These are phyloP conservation scores for Mylabris phalerata DNA, from an alignment of 1,140 invertebrate genomes.

Conservation along the genomic window DNA sequence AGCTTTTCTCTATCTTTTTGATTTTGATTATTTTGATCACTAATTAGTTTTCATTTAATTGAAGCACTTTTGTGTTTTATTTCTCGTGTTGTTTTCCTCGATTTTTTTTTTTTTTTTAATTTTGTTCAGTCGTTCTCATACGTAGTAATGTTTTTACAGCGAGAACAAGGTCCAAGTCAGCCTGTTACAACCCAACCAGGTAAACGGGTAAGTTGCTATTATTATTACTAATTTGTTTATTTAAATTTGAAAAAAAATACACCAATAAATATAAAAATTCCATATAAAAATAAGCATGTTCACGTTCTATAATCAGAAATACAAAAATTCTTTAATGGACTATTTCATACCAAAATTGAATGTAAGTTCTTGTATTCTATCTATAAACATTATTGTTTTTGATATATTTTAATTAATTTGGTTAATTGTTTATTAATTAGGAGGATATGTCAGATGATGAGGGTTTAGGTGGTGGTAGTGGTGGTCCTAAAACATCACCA, in stretches of 20 bases:
- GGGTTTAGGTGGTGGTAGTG: conserved; percentile 9
- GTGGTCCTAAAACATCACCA: too few relatives aligned
- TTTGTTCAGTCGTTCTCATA: conserved; percentile 31
- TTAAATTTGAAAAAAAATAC: not conserved
- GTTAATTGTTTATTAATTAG: conserved; percentile 34
- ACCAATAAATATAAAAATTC: not conserved
- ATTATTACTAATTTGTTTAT: not conserved
- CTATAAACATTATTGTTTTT: not conserved
- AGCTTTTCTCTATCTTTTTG: too few relatives aligned
- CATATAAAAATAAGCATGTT: too few relatives aligned
- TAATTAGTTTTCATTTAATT: too few relatives aligned
- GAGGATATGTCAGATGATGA: conserved; percentile 46
- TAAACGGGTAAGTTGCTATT: conserved; percentile 28
- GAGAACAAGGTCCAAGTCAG: conserved; percentile 46
- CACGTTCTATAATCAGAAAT: too few relatives aligned
- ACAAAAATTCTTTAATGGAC: too few relatives aligned
- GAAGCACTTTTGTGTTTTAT: too few relatives aligned
- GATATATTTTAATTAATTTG: not conserved
- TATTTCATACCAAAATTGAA: not conserved
- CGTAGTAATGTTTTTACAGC: conserved; percentile 38
- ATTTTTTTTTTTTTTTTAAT: conserved; percentile 20
- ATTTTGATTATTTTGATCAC: too few relatives aligned
- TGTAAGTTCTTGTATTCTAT: not conserved
- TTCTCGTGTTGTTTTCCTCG: conserved; percentile 4
- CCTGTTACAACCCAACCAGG: conserved; percentile 27